phyloP scores from a whole-genome alignment of 2,797 vertebrate species.

The Acrossocheilus wenchowensis region DNA sequence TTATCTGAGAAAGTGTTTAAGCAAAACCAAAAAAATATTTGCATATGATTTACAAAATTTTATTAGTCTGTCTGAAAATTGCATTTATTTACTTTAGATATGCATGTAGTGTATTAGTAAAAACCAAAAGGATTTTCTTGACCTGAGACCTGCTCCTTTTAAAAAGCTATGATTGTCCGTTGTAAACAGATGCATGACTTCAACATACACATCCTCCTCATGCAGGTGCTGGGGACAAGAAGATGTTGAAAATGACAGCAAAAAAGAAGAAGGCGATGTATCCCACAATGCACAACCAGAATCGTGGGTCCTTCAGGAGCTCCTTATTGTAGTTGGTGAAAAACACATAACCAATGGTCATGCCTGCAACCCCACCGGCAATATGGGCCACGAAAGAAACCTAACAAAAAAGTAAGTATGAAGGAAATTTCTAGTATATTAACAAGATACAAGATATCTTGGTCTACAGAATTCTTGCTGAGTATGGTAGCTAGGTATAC shows the following conservation, averaged over 20 bases:
- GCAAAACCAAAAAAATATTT: neutral
- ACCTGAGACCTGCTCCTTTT: constrained; percentile 8
- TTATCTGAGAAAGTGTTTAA: neutral
- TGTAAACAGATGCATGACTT: neutral
- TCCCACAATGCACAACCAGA: constrained; percentile 87
- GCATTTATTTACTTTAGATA: neutral
- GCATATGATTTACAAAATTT: neutral
- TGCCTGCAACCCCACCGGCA: constrained; percentile 87
- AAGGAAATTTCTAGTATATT: neutral
- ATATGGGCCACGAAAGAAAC: constrained; percentile 94
- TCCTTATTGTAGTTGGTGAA: constrained; percentile 87
- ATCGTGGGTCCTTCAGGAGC: constrained; percentile 86
- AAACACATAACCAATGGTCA: constrained; percentile 91
- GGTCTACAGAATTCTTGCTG: no score
- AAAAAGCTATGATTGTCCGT: constrained; percentile 13
- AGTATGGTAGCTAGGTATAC: neutral
- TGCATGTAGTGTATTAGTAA: neutral
- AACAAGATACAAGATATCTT: neutral
- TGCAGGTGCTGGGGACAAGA: constrained; percentile 79
- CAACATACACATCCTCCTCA: constrained; percentile 4
- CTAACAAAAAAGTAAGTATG: constrained; percentile 65
- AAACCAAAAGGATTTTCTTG: neutral
- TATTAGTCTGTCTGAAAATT: neutral
- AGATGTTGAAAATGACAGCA: constrained; percentile 88
- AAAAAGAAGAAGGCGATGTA: constrained; percentile 81